Conservation (phyloP, 2,113 vertebrate species). For the Archilochus colubris region DNA sequence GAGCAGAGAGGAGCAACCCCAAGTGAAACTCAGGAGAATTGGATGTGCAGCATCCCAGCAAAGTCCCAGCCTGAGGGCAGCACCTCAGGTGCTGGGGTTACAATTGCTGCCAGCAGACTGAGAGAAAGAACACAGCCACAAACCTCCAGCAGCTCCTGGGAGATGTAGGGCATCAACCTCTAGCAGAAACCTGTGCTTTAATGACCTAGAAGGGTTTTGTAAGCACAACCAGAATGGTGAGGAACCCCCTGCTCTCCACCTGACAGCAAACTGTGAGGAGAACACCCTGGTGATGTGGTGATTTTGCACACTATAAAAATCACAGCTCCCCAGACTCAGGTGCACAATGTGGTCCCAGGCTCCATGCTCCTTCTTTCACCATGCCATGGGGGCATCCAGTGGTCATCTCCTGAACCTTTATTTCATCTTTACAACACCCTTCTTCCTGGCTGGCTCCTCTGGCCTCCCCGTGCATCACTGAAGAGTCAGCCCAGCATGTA, state of each 20-base stretch:
- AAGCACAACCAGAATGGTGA: neutral
- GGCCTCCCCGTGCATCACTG: neutral
- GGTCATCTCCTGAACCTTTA: neutral
- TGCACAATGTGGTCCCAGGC: accelerated
- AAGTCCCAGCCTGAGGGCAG: neutral
- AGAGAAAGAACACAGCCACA: neutral
- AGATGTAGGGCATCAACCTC: neutral
- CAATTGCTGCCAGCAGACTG: neutral
- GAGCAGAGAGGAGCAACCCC: neutral
- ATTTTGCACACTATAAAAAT: accelerated
- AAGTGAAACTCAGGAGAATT: neutral
- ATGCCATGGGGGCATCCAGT: neutral
- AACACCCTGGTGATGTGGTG: neutral
- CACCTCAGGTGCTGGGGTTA: neutral
- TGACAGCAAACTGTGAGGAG: neutral
- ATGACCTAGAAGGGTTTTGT: neutral
- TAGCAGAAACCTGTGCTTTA: neutral
- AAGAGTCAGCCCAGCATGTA: neutral
- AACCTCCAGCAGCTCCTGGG: neutral
- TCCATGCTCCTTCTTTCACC: accelerated
- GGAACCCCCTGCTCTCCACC: neutral
- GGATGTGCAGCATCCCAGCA: neutral
- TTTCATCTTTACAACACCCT: neutral
- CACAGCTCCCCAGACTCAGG: neutral
- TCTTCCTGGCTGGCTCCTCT: neutral